A percentile compares a stretch with the other conserved stretches of the same genome.
Conservation (phyloP, 2,113 vertebrate genomes). For the Etheostoma spectabile region DNA sequence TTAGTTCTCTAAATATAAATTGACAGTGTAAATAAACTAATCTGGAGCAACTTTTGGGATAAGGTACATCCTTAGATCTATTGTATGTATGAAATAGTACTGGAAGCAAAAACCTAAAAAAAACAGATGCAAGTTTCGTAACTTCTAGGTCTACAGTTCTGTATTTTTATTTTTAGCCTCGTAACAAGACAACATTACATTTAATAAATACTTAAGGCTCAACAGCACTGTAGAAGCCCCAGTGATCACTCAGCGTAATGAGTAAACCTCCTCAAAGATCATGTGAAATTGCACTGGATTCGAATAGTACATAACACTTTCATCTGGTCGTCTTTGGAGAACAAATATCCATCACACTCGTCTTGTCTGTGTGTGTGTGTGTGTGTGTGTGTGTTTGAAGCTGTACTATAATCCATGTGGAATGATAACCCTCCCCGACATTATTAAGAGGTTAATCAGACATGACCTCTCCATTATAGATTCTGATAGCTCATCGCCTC, state of each 20-base stretch:
- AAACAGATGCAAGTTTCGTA: slow-evolving; percentile 6
- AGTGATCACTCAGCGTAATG: neutral
- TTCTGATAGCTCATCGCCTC: slow-evolving; percentile 47
- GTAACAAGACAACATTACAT: slow-evolving; percentile 9
- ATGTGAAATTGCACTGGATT: slow-evolving; percentile 29
- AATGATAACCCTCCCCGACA: slow-evolving; percentile 59
- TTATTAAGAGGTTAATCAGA: slow-evolving; percentile 73
- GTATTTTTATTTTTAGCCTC: slow-evolving; percentile 16
- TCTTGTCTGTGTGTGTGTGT: neutral
- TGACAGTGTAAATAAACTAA: too few relatives aligned
- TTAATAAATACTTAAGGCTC: slow-evolving; percentile 4
- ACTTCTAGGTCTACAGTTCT: neutral
- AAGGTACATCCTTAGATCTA: neutral
- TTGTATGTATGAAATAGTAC: neutral
- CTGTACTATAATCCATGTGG: slow-evolving; percentile 49
- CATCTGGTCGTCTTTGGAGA: slow-evolving; percentile 52
- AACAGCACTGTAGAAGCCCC: neutral
- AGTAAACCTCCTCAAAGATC: slow-evolving; percentile 18
- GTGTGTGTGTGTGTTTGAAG: neutral
- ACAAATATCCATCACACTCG: slow-evolving; percentile 13
- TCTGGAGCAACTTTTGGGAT: neutral
- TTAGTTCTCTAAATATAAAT: too few relatives aligned
- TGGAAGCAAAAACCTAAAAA: neutral
- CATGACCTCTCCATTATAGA: slow-evolving; percentile 59
- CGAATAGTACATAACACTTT: slow-evolving; percentile 33